Conservation (phyloP, 2,113 vertebrate genomes). For the Eurystomus gularis region DNA sequence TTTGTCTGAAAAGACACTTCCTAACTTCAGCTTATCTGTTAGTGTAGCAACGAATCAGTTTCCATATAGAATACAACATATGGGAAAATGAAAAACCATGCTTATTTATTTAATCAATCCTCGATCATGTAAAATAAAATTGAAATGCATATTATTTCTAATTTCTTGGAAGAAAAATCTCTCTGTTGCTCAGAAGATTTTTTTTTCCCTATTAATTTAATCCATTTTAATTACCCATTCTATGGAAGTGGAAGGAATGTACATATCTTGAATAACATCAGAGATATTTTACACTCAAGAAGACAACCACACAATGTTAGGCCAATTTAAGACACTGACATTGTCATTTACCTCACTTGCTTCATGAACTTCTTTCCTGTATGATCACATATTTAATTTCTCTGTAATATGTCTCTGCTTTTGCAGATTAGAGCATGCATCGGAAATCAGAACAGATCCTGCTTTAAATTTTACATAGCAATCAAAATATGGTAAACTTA, state of each 20-base stretch:
- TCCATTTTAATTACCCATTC: not conserved
- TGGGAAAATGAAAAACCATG: fast-evolving
- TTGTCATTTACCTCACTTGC: not conserved
- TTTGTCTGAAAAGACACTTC: not conserved
- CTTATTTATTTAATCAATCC: not conserved
- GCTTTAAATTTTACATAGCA: not conserved
- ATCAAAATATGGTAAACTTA: not conserved
- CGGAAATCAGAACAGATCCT: not conserved
- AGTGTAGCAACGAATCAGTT: not conserved
- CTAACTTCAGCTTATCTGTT: not conserved
- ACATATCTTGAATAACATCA: not conserved
- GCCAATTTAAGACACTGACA: not conserved
- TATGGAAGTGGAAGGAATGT: not conserved
- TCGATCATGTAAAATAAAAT: not conserved
- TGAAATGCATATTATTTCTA: not conserved
- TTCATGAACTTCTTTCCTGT: not conserved
- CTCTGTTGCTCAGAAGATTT: not conserved
- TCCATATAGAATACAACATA: not conserved
- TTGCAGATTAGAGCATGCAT: not conserved
- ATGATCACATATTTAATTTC: not conserved
- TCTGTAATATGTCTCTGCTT: not conserved
- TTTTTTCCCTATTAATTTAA: not conserved
- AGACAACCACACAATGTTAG: not conserved
- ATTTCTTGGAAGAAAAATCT: not conserved
- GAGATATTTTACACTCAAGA: not conserved